Evolutionary conservation across 2,113 vertebrate genomes (phyloP).

Genomic region (Callipepla californica): DNA sequence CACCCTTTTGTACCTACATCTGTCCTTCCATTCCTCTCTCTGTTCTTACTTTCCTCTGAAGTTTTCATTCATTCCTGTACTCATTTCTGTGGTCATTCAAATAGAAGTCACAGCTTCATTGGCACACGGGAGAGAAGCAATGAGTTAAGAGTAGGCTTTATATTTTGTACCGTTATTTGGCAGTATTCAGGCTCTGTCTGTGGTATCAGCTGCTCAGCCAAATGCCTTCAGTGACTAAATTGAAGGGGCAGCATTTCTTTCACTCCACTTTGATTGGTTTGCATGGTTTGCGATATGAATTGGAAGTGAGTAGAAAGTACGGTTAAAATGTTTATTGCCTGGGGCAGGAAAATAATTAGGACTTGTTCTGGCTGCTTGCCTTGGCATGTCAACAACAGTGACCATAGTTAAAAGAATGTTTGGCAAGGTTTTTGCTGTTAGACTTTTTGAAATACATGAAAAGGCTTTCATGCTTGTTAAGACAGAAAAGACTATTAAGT

Average conservation of each 20-base stretch:
- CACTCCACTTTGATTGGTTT: neutral
- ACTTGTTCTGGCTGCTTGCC: constrained; percentile 32
- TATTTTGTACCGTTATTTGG: neutral
- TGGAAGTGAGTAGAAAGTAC: neutral
- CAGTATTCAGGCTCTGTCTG: neutral
- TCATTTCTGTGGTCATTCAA: fast-evolving
- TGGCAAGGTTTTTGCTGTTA: constrained; percentile 14
- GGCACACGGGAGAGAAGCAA: neutral
- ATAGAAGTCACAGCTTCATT: neutral
- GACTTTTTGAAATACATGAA: constrained; percentile 15
- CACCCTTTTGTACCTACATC: neutral
- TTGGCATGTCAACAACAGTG: constrained; percentile 21
- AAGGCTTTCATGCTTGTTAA: neutral
- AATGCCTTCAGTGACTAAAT: neutral
- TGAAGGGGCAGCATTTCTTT: neutral
- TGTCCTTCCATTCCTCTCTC: fast-evolving
- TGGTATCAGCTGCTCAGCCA: neutral
- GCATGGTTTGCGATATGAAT: neutral
- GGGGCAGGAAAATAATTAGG: constrained; percentile 44
- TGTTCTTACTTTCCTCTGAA: neutral
- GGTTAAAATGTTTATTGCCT: constrained; percentile 32
- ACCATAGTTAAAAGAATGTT: constrained; percentile 17
- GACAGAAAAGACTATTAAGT: neutral
- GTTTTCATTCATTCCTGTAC: neutral
- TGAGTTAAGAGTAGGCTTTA: neutral